Base-by-base conservation (phyloP, 1,140 invertebrate species). In the Polyergus mexicanus region DNA sequence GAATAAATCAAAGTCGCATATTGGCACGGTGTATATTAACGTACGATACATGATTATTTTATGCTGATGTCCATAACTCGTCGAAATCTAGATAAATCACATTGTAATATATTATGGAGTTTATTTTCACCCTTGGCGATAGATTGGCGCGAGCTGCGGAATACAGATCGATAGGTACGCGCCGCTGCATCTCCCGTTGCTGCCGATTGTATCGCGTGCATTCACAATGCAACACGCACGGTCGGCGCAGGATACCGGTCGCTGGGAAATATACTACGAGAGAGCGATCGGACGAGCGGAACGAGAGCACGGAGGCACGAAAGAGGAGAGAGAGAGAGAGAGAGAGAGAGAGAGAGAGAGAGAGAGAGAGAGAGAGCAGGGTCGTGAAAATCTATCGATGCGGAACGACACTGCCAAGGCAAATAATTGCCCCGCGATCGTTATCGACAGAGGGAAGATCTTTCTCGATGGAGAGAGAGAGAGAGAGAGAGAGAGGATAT, bases 401-500 rank as follows among this genome's bases (percentile, higher is more conserved):
- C 78, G 78, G 68, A 83, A 83, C 78, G 78, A 62, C 54, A 60
- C 38, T 13, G 78, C 54, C 77, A 71, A 81, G 66, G 66, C 78
- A 72, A 81, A 72, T 83, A 74, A 74, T 74, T 60, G 78, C 78
- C 38, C 60, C 54, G 19, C 66, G 66, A 60, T 72, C 63, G 65
- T 16, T 56, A 35, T 80, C 77, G 77, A 58, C 22, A 25, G 28
- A 32, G 63, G 32, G 5, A 51, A 56, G 41, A 41, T 71, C 13
- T 68, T 41, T 65, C 28, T 75, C 38, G 32, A 58, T 13, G 11
- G n/a, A 35, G 41, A 8, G 38, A 1, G 32, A 38, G 7, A 8
- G 38, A 38, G 38, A 38, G 38, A 38, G 38, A 38, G 38, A 38
- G 41, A 44, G 41, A 2, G 10, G 8, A 41, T 10, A 0, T 13